Evolutionary conservation across 2,797 vertebrate species (phyloP).

Genomic region (Diceros bicornis): DNA sequence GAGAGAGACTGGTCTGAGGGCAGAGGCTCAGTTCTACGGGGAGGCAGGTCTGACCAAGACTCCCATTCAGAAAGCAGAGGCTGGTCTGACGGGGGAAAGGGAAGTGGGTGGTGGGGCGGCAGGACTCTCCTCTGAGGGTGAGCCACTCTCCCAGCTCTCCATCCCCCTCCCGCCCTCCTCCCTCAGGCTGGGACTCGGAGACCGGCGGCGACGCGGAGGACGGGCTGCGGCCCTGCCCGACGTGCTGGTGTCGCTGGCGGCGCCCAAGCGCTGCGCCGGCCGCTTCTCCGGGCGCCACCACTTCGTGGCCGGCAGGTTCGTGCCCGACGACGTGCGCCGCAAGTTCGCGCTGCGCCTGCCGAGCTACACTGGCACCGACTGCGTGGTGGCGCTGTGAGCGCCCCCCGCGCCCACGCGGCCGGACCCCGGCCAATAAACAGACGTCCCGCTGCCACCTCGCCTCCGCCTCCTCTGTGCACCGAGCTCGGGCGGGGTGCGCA

Average conservation of each 20-base stretch:
- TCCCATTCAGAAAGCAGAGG: neutral
- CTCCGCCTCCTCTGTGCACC: slow-evolving; percentile 5
- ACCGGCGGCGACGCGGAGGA: slow-evolving; percentile 89
- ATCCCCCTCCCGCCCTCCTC: neutral
- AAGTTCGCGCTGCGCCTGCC: slow-evolving; percentile 96
- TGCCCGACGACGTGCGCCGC: slow-evolving; percentile 96
- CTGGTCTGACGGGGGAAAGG: neutral
- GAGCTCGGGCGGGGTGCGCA: neutral
- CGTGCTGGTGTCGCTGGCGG: slow-evolving; percentile 95
- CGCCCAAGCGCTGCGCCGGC: slow-evolving; percentile 94
- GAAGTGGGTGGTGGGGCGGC: neutral
- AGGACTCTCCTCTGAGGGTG: neutral
- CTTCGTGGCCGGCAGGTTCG: slow-evolving; percentile 96
- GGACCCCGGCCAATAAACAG: slow-evolving; percentile 73
- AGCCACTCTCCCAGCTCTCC: neutral
- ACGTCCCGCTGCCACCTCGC: neutral
- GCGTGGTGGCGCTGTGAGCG: slow-evolving; percentile 94
- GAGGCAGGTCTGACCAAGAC: neutral
- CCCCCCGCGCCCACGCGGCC: neutral
- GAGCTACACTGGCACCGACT: slow-evolving; percentile 95
- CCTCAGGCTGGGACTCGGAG: slow-evolving; percentile 95
- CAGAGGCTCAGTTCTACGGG: neutral
- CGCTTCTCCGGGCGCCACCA: slow-evolving; percentile 95
- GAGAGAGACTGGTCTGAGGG: neutral
- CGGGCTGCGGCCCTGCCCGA: slow-evolving; percentile 95